Base-by-base conservation (phyloP, 1,140 invertebrate genomes). In the Rhagoletis zephyria region DNA sequence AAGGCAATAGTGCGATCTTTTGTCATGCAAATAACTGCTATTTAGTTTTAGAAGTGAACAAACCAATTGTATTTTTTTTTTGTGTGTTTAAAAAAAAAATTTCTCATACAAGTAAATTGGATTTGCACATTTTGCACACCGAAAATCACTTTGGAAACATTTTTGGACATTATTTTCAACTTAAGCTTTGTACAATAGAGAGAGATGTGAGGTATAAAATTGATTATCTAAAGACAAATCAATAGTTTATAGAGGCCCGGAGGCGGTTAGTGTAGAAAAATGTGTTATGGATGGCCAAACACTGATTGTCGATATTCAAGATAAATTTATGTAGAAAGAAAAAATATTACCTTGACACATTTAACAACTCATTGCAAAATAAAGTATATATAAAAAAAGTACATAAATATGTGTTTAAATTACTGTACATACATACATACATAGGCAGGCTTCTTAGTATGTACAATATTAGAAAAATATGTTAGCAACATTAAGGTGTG, bases 291-390 rank as follows among this genome's bases (percentile, higher is more conserved):
- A 10, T 56, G 51, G 51, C 51, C 51, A 56, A 9, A 4, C 9
- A 56, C 51, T 56, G 51, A 56, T 4, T 9, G 4, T 5, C 51
- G 51, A 56, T 56, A 56, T 56, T 56, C 51, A 56, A 56, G 5
- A 56, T 56, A 56, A 7, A 56, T 56, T 5, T 56, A 56, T 56
- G 30, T 42, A 40, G 64, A 56, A 19, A 67, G 4, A 56, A 56
- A 56, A n/a, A 77, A 77, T 30, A 81, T 56, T 42, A 56, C 74
- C 51, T 81, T 81, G 5, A 9, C 74, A 81, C n/a, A 30, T 16
- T 59, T 56, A 81, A 81, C 19, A 45, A 14, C 4, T 10, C 45
- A 81, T 12, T 56, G 56, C 16, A 81, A 48, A 0, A 30, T 30
- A 30, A 30, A 30, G 30, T 30, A 30, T 30, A 30, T 0, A 30